Percentiles rank a stretch among this genome's conserved stretches.
phyloP scores from a whole-genome alignment of 2,888 invertebrate species.

The Xestia rhomboidea region DNA sequence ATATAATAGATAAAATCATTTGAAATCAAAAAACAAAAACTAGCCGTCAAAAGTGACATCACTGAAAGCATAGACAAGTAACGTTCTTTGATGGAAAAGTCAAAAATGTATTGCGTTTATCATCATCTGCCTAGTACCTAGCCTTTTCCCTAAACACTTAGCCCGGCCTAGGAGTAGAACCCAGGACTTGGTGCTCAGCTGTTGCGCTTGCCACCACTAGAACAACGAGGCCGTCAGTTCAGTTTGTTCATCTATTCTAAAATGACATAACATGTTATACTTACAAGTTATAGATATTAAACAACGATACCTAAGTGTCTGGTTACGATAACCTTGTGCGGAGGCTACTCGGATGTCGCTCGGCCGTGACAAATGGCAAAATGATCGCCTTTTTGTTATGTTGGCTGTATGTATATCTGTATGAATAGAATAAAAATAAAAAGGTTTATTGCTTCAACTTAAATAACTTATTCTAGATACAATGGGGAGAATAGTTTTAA shows the following conservation, averaged over 20 bases:
- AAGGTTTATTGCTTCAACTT: too few relatives aligned
- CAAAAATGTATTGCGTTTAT: not conserved
- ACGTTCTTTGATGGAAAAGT: not conserved
- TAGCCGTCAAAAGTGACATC: not conserved
- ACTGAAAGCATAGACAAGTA: not conserved
- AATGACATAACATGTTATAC: not conserved
- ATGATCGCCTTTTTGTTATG: slow-evolving; percentile 48
- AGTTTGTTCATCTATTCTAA: not conserved
- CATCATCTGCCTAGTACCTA: too few relatives aligned
- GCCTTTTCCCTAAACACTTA: too few relatives aligned
- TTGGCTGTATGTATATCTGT: not conserved
- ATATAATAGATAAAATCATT: too few relatives aligned
- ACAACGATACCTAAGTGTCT: slow-evolving; percentile 60
- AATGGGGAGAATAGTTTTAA: too few relatives aligned
- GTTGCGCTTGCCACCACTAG: not conserved
- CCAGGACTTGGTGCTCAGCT: not conserved
- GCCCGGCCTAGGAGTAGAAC: not conserved
- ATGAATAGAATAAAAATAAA: too few relatives aligned
- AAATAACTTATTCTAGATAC: too few relatives aligned
- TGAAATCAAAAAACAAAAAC: not conserved
- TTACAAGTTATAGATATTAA: slow-evolving; percentile 25
- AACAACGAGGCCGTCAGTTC: not conserved
- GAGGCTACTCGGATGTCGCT: slow-evolving; percentile 59
- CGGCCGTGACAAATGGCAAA: slow-evolving; percentile 68
- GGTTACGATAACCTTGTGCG: slow-evolving; percentile 70